A percentile compares a stretch with the other conserved stretches of the same genome.
These are phyloP conservation scores for Imbricaverruca yamaguchii DNA, from an alignment of 2,888 invertebrate genomes.

Conservation along the genomic window DNA sequence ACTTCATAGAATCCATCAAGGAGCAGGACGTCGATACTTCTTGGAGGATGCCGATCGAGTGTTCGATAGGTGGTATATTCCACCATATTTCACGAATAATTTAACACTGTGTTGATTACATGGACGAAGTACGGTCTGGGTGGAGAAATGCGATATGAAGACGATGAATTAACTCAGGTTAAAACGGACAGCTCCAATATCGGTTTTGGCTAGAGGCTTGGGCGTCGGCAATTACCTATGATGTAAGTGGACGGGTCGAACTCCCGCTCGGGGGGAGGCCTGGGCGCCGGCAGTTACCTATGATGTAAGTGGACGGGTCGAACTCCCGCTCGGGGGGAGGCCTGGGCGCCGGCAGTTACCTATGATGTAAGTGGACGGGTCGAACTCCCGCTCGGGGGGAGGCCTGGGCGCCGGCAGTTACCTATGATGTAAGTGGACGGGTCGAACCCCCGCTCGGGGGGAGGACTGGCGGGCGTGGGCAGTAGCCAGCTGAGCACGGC, in stretches of 20 bases:
- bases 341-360: constrained; percentile 61
- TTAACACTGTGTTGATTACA: too few species aligned
- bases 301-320: constrained; percentile 79
- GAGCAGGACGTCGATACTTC: too few species aligned
- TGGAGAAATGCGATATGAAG: too few species aligned
- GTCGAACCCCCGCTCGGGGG: constrained; percentile 69
- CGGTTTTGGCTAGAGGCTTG: constrained; percentile 62
- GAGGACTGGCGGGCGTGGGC: constrained; percentile 70
- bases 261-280: constrained; percentile 64
- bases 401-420: constrained; percentile 59
- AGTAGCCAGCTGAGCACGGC: constrained; percentile 86
- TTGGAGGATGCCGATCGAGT: too few species aligned
- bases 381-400: constrained; percentile 70
- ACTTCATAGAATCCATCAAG: too few species aligned
- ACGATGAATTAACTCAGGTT: constrained; percentile 74
- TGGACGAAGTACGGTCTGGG: too few species aligned
- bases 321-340: constrained; percentile 69
- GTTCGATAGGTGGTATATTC: too few species aligned
- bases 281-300: constrained; percentile 61
- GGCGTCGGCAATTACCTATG: constrained; percentile 62
- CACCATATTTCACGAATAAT: too few species aligned
- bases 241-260: constrained; percentile 86
- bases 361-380: constrained; percentile 79
- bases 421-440: constrained; percentile 83
- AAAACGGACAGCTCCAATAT: constrained; percentile 83